phyloP scores from a whole-genome alignment of 1,140 invertebrate genomes.

The Hypothenemus hampei region DNA sequence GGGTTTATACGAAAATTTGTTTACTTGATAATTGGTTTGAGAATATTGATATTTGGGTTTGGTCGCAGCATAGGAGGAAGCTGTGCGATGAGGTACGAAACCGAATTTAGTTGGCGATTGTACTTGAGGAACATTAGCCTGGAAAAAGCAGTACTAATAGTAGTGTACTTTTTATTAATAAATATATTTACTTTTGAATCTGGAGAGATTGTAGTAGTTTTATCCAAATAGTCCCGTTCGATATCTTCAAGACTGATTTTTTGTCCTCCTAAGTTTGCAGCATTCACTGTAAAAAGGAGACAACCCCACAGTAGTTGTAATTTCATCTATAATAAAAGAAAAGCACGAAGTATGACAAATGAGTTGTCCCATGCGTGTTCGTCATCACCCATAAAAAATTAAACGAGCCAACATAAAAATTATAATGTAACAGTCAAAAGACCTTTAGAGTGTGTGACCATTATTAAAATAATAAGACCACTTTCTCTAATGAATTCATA shows the following conservation, averaged over 20 bases:
- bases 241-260: constrained; percentile 37
- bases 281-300: constrained; percentile 16
- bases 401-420: no score
- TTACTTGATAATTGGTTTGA: constrained; percentile 21
- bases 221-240: constrained; percentile 35
- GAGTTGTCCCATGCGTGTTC: no score
- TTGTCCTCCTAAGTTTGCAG: constrained; percentile 15
- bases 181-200: no score
- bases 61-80: constrained; percentile 29
- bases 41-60: constrained; percentile 28
- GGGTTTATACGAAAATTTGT: no score
- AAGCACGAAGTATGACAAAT: no score
- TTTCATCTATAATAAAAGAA: constrained; percentile 27
- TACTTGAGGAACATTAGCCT: constrained; percentile 3
- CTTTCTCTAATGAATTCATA: no score
- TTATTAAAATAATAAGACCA: no score
- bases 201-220: no score
- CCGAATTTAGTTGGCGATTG: constrained; percentile 34
- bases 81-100: constrained; percentile 33
- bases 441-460: no score
- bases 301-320: constrained; percentile 4
- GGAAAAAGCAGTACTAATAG: constrained; percentile 1
- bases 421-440: no score
- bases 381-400: no score
- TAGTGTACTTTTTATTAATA: no score